Percentiles rank a stretch among this genome's conserved stretches.
Evolutionary conservation across 2,113 vertebrate genomes (phyloP).

Genomic region (Chrysemys picta): DNA sequence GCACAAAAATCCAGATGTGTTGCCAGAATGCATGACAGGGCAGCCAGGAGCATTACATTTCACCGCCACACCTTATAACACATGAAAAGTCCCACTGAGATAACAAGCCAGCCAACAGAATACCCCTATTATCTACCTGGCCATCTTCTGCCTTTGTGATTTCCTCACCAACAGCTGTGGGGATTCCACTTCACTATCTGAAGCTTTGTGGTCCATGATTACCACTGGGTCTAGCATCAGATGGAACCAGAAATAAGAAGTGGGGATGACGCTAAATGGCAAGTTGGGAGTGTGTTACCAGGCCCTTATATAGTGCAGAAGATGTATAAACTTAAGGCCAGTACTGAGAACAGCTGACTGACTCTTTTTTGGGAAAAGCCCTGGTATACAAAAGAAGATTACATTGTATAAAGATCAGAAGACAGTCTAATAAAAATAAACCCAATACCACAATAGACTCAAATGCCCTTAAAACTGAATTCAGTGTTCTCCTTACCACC

Average conservation of each 20-base stretch:
- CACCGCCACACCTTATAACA: not conserved
- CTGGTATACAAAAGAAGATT: not conserved
- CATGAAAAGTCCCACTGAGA: not conserved
- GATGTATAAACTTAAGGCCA: slow-evolving; percentile 64
- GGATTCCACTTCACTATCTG: not conserved
- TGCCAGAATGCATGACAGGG: not conserved
- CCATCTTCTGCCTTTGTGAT: not conserved
- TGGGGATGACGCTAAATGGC: slow-evolving; percentile 29
- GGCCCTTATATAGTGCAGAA: slow-evolving; percentile 9
- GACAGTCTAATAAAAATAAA: not conserved
- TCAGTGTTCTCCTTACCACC: not conserved
- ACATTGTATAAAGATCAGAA: slow-evolving; percentile 7
- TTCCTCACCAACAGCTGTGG: not conserved
- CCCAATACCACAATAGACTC: not conserved
- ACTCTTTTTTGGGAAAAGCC: not conserved
- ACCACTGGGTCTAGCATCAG: not conserved
- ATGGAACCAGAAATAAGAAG: slow-evolving; percentile 3
- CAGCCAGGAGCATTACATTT: not conserved
- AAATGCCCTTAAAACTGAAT: not conserved
- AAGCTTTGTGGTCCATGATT: slow-evolving; percentile 27
- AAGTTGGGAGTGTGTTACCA: slow-evolving; percentile 6
- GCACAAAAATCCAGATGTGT: not conserved
- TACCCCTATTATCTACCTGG: not conserved
- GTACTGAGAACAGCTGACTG: not conserved
- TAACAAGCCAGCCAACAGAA: not conserved